A percentile compares a stretch with the other conserved stretches of the same genome.
phyloP scores from a whole-genome alignment of 2,797 vertebrate species.

The Sebastes minor region DNA sequence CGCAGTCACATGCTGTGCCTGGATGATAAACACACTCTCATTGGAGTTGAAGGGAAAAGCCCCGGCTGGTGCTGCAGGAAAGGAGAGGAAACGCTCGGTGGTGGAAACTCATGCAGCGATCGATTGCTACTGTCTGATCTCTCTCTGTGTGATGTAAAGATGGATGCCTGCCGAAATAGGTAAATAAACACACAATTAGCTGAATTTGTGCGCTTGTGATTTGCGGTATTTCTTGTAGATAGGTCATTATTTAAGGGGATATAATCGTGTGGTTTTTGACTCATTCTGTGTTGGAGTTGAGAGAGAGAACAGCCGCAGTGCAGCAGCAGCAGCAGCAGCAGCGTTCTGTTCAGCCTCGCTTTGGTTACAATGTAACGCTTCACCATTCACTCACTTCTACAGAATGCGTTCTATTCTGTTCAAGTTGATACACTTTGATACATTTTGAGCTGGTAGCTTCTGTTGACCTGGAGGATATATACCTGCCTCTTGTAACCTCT shows the following conservation, averaged over 20 bases:
- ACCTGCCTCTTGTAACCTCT: slow-evolving; percentile 21
- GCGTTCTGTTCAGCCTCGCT: slow-evolving; percentile 26
- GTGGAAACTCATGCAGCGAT: slow-evolving; percentile 55
- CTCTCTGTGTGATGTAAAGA: slow-evolving; percentile 70
- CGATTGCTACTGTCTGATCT: slow-evolving; percentile 81
- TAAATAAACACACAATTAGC: slow-evolving; percentile 79
- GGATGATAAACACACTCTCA: not conserved
- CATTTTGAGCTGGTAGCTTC: not conserved
- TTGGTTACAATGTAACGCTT: slow-evolving; percentile 10
- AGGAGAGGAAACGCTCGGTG: too few species aligned
- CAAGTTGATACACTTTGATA: not conserved
- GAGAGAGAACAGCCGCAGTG: slow-evolving; percentile 67
- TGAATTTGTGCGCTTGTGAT: not conserved
- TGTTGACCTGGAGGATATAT: not conserved
- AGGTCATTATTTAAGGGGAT: accelerated
- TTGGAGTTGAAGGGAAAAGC: not conserved
- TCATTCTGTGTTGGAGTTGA: not conserved
- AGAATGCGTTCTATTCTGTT: not conserved
- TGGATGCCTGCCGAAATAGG: slow-evolving; percentile 79
- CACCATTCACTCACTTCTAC: not conserved
- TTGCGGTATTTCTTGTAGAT: not conserved
- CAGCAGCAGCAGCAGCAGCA: slow-evolving; percentile 34
- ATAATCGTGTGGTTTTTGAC: not conserved
- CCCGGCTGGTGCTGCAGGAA: not conserved
- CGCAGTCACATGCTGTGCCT: slow-evolving; percentile 1